A percentile compares a stretch with the other conserved stretches of the same genome.
These are phyloP conservation scores for Ooceraea biroi DNA, from an alignment of 1,140 invertebrate genomes.

Conservation along the genomic window DNA sequence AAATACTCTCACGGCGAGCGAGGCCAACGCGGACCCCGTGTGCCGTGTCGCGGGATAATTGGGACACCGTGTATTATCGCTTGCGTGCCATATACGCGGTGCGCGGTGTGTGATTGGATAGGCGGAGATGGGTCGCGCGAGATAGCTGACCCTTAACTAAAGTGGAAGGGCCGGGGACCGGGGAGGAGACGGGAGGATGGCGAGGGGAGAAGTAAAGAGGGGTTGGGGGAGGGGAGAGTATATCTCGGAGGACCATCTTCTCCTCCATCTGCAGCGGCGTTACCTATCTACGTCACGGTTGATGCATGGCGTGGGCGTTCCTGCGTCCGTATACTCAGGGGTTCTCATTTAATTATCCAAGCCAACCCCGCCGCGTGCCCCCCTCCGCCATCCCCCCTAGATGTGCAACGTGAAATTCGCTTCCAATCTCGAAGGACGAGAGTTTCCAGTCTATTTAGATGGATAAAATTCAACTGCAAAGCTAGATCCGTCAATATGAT, in stretches of 20 bases:
- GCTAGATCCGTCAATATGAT: neutral
- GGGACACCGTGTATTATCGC: constrained; percentile 82
- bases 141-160: constrained; percentile 86
- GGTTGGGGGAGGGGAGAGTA: constrained; percentile 73
- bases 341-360: constrained; percentile 84
- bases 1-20: constrained; percentile 79
- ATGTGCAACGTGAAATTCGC: constrained; percentile 18
- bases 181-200: too few species aligned
- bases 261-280: constrained; percentile 83
- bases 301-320: constrained; percentile 86
- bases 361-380: neutral
- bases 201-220: too few species aligned
- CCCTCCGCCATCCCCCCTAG: neutral
- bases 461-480: constrained; percentile 6
- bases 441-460: neutral
- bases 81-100: constrained; percentile 81
- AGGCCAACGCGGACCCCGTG: constrained; percentile 61
- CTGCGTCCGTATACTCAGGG: constrained; percentile 80
- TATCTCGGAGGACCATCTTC: constrained; percentile 86
- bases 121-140: constrained; percentile 86
- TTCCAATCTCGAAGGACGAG: constrained; percentile 26
- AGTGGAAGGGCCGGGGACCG: too few species aligned
- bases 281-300: constrained; percentile 85
- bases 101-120: constrained; percentile 85
- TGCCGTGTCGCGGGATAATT: constrained; percentile 84